These are phyloP conservation scores for Sciaenops ocellatus DNA, from an alignment of 2,797 vertebrate species.

Conservation along the genomic window DNA sequence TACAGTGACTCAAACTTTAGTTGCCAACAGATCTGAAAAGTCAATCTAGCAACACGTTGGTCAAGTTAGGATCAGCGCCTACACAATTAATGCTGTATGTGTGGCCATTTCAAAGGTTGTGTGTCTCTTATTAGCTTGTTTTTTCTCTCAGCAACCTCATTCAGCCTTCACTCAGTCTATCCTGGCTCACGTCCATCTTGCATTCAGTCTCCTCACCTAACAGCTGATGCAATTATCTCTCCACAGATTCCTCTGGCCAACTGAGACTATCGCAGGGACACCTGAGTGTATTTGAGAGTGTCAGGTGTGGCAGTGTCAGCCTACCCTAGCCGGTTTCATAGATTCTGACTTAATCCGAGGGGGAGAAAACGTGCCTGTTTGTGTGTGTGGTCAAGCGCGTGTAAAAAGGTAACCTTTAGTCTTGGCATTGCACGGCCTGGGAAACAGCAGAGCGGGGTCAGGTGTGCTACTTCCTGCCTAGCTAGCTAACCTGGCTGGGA, in stretches of 20 bases:
- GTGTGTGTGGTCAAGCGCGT: slow-evolving; percentile 51
- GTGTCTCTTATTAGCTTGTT: slow-evolving; percentile 46
- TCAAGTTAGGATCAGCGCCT: background rate
- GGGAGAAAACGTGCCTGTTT: slow-evolving; percentile 12
- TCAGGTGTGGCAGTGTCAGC: slow-evolving; percentile 67
- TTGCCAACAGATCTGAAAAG: background rate
- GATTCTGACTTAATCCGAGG: slow-evolving; percentile 46
- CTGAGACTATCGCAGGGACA: slow-evolving; percentile 69
- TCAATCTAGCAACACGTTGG: background rate
- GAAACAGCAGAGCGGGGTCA: slow-evolving; percentile 67
- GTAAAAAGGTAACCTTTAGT: slow-evolving; percentile 61
- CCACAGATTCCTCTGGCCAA: slow-evolving; percentile 69
- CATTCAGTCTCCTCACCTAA: slow-evolving; percentile 56
- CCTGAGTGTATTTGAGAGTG: slow-evolving; percentile 67
- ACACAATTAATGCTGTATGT: background rate
- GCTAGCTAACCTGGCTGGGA: slow-evolving; percentile 42
- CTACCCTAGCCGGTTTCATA: slow-evolving; percentile 46
- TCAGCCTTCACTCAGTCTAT: slow-evolving; percentile 21
- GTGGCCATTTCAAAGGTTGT: slow-evolving; percentile 5
- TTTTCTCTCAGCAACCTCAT: slow-evolving; percentile 27
- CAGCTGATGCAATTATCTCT: slow-evolving; percentile 78
- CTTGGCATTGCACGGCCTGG: slow-evolving; percentile 49
- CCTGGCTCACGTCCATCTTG: slow-evolving; percentile 69
- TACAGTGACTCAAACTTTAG: background rate
- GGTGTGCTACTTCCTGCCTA: slow-evolving; percentile 64